Evolutionary conservation across 2,113 vertebrate genomes (phyloP).

Genomic region (Emydocephalus ijimae): DNA sequence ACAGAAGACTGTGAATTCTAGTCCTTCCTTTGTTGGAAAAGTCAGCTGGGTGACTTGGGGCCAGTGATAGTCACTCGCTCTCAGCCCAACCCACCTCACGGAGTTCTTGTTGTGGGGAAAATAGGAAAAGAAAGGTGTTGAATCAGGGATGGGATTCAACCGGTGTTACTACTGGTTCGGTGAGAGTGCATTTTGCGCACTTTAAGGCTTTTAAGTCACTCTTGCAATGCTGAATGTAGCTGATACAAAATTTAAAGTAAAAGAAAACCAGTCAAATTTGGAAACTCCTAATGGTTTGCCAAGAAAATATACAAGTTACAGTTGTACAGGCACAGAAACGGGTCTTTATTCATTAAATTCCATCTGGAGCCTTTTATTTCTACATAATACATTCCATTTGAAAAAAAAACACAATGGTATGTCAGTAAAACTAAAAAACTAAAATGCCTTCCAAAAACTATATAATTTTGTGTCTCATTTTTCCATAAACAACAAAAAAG

Average conservation of each 20-base stretch:
- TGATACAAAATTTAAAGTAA: background rate
- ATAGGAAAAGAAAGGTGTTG: background rate
- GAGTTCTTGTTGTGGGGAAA: background rate
- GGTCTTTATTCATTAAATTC: slow-evolving; percentile 18
- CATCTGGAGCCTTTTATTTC: slow-evolving; percentile 21
- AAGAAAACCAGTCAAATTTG: background rate
- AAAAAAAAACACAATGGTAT: accelerated
- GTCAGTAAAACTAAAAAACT: background rate
- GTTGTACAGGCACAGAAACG: slow-evolving; percentile 13
- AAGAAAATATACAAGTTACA: slow-evolving; percentile 23
- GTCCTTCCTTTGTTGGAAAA: background rate
- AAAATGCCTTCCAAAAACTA: background rate
- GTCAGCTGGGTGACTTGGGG: background rate
- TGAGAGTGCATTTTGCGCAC: too few relatives aligned
- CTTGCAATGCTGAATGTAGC: background rate
- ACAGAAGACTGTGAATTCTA: background rate
- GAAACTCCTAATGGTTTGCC: background rate
- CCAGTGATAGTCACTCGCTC: background rate
- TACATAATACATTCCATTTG: slow-evolving; percentile 1
- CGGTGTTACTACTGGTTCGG: too few relatives aligned
- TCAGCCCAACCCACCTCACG: background rate
- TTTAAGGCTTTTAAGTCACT: slow-evolving; percentile 8
- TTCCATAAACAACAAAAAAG: background rate
- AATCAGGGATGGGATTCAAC: background rate
- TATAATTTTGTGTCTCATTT: slow-evolving; percentile 16